A percentile compares a stretch with the other conserved stretches of the same genome.
Conservation (phyloP, 2,113 vertebrate species). For the Psammodynastes pulverulentus region DNA sequence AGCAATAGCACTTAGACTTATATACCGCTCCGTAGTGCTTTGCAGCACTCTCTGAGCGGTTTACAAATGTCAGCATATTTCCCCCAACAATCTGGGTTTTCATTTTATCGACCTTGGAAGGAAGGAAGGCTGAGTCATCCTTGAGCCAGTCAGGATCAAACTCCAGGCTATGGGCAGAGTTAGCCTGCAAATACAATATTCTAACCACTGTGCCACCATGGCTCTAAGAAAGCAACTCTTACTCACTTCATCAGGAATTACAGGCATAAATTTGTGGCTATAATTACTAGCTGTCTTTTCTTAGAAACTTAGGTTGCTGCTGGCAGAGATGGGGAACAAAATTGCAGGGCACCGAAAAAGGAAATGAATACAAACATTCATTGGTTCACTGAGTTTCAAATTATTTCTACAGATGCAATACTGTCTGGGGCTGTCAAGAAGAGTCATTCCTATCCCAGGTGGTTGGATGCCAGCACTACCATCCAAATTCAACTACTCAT, state of each 20-base stretch:
- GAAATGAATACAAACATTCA: background rate
- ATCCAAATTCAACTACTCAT: background rate
- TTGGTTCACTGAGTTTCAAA: background rate
- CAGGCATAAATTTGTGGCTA: background rate
- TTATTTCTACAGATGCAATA: background rate
- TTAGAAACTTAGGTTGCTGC: background rate
- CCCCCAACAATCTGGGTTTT: background rate
- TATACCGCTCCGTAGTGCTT: background rate
- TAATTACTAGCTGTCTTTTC: background rate
- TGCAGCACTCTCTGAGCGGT: background rate
- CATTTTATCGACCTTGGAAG: background rate
- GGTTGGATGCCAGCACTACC: background rate
- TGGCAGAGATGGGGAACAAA: background rate
- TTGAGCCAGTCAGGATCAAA: background rate
- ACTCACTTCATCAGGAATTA: background rate
- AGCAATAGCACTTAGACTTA: background rate
- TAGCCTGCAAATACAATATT: background rate
- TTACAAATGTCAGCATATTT: background rate
- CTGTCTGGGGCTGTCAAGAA: background rate
- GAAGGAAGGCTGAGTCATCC: background rate
- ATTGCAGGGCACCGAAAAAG: background rate
- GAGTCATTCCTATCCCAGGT: background rate
- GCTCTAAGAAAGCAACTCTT: background rate
- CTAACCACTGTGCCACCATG: background rate
- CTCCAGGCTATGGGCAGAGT: background rate